Evolutionary conservation across 1,140 invertebrate genomes (phyloP).

Genomic region (Zaprionus vittiger): DNA sequence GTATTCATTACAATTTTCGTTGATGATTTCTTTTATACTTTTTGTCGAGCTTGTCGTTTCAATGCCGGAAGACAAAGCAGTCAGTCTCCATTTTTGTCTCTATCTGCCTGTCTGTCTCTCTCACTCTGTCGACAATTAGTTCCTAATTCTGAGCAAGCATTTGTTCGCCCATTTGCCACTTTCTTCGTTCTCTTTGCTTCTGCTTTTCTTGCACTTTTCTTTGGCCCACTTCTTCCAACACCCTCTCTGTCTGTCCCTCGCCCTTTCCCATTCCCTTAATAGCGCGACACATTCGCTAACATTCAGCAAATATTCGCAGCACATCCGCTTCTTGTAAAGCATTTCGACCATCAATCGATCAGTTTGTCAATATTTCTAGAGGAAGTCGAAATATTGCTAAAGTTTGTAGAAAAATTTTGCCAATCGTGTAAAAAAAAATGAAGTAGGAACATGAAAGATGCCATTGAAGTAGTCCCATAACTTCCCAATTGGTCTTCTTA

Average conservation of each 20-base stretch:
- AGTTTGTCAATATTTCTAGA: not conserved
- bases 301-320: constrained; percentile 63
- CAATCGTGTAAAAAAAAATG: not conserved
- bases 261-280: constrained; percentile 11
- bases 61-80: constrained; percentile 48
- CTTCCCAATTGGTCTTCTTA: no score
- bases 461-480: no score
- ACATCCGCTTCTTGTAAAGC: constrained; percentile 58
- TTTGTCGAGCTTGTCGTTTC: constrained; percentile 17
- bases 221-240: constrained; percentile 41
- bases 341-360: not conserved
- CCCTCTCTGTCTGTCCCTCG: constrained; percentile 24
- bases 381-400: constrained; percentile 17
- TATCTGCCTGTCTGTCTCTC: not conserved
- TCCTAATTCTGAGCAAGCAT: constrained; percentile 58
- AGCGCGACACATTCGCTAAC: constrained; percentile 54
- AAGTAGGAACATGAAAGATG: not conserved
- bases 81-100: not conserved
- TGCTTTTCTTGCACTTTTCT: constrained; percentile 32
- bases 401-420: not conserved
- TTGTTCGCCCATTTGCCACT: constrained; percentile 40
- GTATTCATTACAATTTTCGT: not conserved
- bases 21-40: constrained; percentile 12
- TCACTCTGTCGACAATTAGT: constrained; percentile 19
- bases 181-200: constrained; percentile 14